Conservation (phyloP, 2,888 invertebrate genomes). For the Nomada fabriciana region DNA sequence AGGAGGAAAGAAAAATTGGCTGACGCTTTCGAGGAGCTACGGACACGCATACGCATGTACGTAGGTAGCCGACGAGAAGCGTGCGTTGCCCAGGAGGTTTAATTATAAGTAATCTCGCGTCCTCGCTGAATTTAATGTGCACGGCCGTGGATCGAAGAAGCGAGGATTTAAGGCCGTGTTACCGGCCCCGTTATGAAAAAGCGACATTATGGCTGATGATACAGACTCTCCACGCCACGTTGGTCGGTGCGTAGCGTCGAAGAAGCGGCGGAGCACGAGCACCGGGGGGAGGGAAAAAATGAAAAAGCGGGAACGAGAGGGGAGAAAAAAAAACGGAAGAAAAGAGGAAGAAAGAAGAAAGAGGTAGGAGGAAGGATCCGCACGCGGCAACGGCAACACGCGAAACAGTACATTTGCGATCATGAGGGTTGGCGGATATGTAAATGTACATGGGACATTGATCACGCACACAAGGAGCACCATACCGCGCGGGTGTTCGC, state of each 20-base stretch:
- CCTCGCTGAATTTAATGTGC: conserved; percentile 64
- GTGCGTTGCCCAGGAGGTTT: conserved; percentile 51
- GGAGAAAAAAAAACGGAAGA: not conserved
- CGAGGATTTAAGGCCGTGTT: conserved; percentile 62
- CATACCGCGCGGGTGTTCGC: conserved; percentile 53
- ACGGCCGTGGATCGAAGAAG: conserved; percentile 48
- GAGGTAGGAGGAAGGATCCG: conserved; percentile 11
- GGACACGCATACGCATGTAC: conserved; percentile 39
- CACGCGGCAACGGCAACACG: conserved; percentile 39
- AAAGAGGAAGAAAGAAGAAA: not conserved
- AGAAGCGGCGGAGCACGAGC: not conserved
- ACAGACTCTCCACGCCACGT: conserved; percentile 30
- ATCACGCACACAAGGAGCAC: conserved; percentile 54
- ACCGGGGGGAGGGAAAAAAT: too few species aligned
- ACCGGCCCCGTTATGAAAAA: conserved; percentile 60
- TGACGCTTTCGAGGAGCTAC: conserved; percentile 27
- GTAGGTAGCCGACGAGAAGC: conserved; percentile 14
- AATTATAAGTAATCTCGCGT: conserved; percentile 64
- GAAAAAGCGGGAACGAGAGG: not conserved
- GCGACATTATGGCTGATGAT: conserved; percentile 62
- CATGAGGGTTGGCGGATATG: conserved; percentile 63
- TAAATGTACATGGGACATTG: conserved; percentile 62
- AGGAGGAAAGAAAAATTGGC: not conserved
- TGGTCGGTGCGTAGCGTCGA: not conserved
- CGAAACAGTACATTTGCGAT: conserved; percentile 61